These are phyloP conservation scores for Gila orcuttii DNA, from an alignment of 2,113 vertebrate genomes.

Conservation along the genomic window DNA sequence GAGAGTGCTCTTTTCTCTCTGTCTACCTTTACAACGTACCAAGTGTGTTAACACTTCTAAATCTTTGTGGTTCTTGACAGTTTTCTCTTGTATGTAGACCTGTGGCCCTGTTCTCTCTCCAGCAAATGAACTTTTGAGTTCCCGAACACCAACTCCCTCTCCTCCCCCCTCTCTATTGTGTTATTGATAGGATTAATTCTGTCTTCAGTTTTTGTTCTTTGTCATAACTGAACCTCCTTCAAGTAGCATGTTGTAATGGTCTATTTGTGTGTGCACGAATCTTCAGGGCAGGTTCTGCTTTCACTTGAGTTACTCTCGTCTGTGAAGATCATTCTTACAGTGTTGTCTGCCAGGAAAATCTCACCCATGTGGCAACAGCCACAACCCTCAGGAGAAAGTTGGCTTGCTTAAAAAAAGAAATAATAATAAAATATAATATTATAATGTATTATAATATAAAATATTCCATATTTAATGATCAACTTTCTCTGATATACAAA, in stretches of 20 bases:
- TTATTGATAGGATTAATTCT: conserved; percentile 64
- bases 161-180: conserved; percentile 67
- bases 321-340: conserved; percentile 74
- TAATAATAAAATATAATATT: background rate
- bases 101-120: conserved; percentile 87
- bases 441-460: conserved; percentile 4
- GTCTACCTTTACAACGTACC: conserved; percentile 75
- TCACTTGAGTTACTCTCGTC: conserved; percentile 73
- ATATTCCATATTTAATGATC: background rate
- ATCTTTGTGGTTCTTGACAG: conserved; percentile 90
- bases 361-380: conserved; percentile 67
- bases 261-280: conserved; percentile 82
- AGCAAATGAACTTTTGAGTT: conserved; percentile 74
- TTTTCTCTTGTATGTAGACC: conserved; percentile 91
- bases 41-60: conserved; percentile 86
- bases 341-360: conserved; percentile 77
- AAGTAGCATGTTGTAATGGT: conserved; percentile 95
- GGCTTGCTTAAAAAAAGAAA: conserved; percentile 63
- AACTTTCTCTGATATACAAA: conserved; percentile 20
- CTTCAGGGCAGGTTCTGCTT: conserved; percentile 71
- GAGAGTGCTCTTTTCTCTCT: conserved; percentile 63
- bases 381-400: conserved; percentile 72
- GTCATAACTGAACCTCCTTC: conserved; percentile 75
- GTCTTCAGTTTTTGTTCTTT: conserved; percentile 66
- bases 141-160: conserved; percentile 61